phyloP scores from a whole-genome alignment of 2,797 vertebrate genomes.

The Semaprochilodus insignis region DNA sequence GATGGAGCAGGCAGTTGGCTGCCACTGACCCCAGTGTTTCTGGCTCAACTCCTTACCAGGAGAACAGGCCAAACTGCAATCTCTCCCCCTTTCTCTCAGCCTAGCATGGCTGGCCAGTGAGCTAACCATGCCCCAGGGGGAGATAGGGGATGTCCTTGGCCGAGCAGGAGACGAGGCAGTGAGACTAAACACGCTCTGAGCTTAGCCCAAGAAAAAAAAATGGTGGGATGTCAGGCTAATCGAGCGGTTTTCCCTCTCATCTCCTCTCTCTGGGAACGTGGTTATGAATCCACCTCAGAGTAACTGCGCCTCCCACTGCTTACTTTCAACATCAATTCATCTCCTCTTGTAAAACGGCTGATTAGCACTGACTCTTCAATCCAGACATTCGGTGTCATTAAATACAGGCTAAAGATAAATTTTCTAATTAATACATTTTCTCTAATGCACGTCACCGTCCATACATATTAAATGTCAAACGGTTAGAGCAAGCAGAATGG shows the following conservation, averaged over 20 bases:
- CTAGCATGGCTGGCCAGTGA: conserved; percentile 1
- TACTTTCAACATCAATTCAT: conserved; percentile 63
- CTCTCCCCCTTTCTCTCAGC: background rate
- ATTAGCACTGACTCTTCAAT: conserved; percentile 80
- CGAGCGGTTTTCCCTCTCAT: background rate
- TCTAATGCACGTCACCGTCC: conserved; percentile 3
- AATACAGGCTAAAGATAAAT: conserved; percentile 59
- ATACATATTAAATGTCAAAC: conserved; percentile 39
- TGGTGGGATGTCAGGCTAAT: background rate
- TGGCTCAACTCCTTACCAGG: background rate
- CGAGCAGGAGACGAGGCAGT: background rate
- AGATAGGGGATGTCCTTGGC: conserved; percentile 23
- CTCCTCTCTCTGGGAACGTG: background rate
- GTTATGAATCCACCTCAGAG: conserved; percentile 52
- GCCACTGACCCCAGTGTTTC: background rate
- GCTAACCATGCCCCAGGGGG: conserved; percentile 36
- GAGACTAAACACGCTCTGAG: conserved; percentile 18
- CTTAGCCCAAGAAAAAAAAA: conserved; percentile 2
- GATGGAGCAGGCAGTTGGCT: background rate
- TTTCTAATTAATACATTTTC: background rate
- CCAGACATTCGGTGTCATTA: conserved; percentile 74
- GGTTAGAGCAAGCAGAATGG: conserved; percentile 17
- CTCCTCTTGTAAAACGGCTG: conserved; percentile 56
- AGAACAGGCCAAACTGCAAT: conserved; percentile 3
- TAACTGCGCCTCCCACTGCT: conserved; percentile 48